Evolutionary conservation across 2,113 vertebrate species (phyloP).

Genomic region (Myanophis thanlyinensis): DNA sequence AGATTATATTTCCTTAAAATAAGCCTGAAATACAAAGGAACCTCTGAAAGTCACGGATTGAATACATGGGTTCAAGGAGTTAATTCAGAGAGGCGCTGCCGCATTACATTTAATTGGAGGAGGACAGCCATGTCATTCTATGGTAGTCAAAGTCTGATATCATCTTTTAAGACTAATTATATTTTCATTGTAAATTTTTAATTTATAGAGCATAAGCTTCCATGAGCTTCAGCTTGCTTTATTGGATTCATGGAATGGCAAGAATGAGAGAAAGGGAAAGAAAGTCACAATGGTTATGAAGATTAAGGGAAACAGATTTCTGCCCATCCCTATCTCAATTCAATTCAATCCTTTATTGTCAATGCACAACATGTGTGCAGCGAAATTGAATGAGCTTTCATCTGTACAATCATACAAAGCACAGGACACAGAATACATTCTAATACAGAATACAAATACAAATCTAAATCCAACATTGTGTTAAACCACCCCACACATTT

Average conservation of each 20-base stretch:
- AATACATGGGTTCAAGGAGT: background rate
- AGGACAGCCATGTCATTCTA: background rate
- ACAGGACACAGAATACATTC: too few species aligned
- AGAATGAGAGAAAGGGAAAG: background rate
- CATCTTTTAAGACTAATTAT: background rate
- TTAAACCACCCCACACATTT: background rate
- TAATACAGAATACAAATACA: too few species aligned
- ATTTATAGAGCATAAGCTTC: background rate
- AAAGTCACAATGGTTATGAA: background rate
- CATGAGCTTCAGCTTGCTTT: background rate
- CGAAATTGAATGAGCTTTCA: too few species aligned
- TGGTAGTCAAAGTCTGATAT: background rate
- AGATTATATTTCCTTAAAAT: slow-evolving; percentile 38
- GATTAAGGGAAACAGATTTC: background rate
- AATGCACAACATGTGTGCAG: too few species aligned
- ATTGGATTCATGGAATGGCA: background rate
- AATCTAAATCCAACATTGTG: background rate
- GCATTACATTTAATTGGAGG: background rate
- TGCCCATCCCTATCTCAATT: background rate
- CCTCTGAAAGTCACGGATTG: background rate
- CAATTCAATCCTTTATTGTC: too few species aligned
- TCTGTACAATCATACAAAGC: too few species aligned
- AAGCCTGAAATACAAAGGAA: slow-evolving; percentile 38
- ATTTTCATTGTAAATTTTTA: background rate
- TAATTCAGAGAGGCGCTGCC: background rate